Base-by-base conservation (phyloP, 2,797 vertebrate species). In the Centroberyx gerrardi region DNA sequence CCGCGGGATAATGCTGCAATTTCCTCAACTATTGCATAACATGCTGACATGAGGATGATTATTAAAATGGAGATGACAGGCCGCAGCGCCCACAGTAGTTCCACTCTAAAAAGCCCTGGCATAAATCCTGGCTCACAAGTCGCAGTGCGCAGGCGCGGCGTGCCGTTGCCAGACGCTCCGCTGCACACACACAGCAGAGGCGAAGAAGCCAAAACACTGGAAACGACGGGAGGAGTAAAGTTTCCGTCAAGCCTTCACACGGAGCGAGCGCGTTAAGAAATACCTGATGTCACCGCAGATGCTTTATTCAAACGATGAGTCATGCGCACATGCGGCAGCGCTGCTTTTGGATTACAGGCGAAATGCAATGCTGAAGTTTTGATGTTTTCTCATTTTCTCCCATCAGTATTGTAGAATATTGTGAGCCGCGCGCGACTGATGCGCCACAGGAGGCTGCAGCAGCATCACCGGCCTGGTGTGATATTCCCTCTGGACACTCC, bases 121-220 rank as follows among this genome's bases (percentile, higher is more conserved):
- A 3, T 10, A 53, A 53, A 53, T 28, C 22, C 22, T 2, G 10
- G 22, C 18, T 53, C 22, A 10, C 22, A 8, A 51, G 52, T 54
- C 22, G n/a, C 66, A 51, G 42, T 29, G 51, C 31, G 58, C 70
- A 18, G 51, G 42, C 62, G 60, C 49, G 56, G 42, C 62, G 42
- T 73, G 55, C 59, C 7, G 84, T 82, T 88, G 86, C 68, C 74
- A 81, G 51, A 76, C 54, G 68, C 67, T 51, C 46, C 38, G 40
- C 14, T 65, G 55, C 33, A 56, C 68, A 15, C n/a, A 62, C 69
- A 40, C 67, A 72, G 75, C 64, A 62, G 78, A 61, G 18, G 56
- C 72, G 78, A 78, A 72, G 66, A 78, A 80, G 80, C 22, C 22
- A 10, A 82, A 67, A 77, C 56, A 55, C 65, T 44, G 28, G n/a